Base-by-base conservation (phyloP, 2,113 vertebrate species). In the Engystomops pustulosus region DNA sequence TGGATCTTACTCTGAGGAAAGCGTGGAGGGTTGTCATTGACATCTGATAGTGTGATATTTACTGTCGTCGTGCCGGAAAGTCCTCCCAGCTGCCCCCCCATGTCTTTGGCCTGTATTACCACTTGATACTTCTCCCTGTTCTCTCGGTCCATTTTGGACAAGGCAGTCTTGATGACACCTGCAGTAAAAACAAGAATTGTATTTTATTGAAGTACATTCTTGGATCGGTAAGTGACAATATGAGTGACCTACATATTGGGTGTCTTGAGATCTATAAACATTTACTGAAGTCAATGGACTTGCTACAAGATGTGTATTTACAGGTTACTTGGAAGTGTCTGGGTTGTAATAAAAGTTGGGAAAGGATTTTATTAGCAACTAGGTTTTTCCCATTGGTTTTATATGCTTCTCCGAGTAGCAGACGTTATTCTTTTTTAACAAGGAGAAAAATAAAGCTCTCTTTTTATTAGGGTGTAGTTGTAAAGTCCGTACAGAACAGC, bases 71-170 rank as follows among this genome's bases (percentile, higher is more conserved):
- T 98, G 14, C 97, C 98, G 0, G 96, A 98, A 71, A 99, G 87
- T 32, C 98, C 98, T 0, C 98, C 98, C 96, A 97, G 98, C 92
- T 99, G 98, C 4, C 98, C 98, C 0, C 96, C 96, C 98, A 99
- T 99, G 89, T 99, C 98, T 85, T 99, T 99, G 6, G 95, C 98
- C 90, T 99, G 98, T 87, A 99, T 99, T 89, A 99, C 95, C 47
- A 99, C 97, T 93, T 97, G 95, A 89, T 98, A 98, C 27, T 97
- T 93, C 32, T 98, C 95, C 49, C 94, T 94, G 36, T 96, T 95
- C 89, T 99, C 98, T 86, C 98, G 88, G 88, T 99, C 96, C 98
- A 99, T 99, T 88, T 95, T 96, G 25, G 96, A 92, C 86, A 99
- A 92, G 17, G 97, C 97, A 9, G 98, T 99, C 90, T 95, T 96